phyloP scores from a whole-genome alignment of 2,113 vertebrate species.

The Vulpes lagopus region DNA sequence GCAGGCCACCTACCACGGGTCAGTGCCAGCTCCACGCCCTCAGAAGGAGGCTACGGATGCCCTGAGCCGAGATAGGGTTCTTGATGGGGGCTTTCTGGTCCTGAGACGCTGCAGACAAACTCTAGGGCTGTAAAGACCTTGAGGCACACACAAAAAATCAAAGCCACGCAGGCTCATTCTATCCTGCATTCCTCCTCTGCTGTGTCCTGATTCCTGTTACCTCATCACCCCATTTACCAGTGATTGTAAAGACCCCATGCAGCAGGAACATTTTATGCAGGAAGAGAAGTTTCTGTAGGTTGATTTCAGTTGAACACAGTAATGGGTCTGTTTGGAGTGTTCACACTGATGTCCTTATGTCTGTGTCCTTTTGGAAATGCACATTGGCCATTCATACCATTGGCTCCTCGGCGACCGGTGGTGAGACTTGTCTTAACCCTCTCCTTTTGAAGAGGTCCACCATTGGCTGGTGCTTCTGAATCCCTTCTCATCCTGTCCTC shows the following conservation, averaged over 20 bases:
- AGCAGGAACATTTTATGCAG: neutral
- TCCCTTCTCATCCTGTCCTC: neutral
- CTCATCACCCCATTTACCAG: neutral
- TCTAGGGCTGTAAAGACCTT: neutral
- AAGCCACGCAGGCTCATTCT: fast-evolving
- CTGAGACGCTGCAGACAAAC: neutral
- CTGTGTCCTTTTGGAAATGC: neutral
- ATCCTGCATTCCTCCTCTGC: neutral
- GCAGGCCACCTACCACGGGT: conserved; percentile 99
- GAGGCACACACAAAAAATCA: neutral
- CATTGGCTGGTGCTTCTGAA: neutral
- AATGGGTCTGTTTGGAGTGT: neutral
- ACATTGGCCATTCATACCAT: fast-evolving
- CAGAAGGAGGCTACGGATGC: fast-evolving
- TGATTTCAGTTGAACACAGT: neutral
- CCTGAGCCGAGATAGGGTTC: neutral
- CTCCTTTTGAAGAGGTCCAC: neutral
- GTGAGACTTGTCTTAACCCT: neutral
- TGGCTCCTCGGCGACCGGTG: neutral
- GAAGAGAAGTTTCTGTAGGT: neutral
- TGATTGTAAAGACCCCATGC: fast-evolving
- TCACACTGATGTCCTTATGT: neutral
- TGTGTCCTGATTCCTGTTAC: fast-evolving
- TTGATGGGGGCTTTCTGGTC: neutral
- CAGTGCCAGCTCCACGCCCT: conserved; percentile 28